Conservation (phyloP, 2,113 vertebrate genomes). For the Centropus bengalensis region DNA sequence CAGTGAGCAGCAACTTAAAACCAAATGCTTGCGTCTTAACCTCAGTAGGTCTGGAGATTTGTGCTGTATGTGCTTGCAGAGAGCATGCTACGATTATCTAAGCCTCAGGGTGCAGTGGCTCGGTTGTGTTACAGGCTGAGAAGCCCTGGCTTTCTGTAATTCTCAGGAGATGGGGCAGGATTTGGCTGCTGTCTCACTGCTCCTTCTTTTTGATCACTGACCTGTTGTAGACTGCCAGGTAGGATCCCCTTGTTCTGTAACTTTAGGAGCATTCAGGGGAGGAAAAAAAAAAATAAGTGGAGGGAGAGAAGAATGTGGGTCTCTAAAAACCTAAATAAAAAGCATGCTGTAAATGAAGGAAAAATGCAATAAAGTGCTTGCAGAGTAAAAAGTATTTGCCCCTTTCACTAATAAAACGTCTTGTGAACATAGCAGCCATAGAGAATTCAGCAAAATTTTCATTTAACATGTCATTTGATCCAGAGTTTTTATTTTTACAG, state of each 20-base stretch:
- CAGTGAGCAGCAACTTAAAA: slow-evolving; percentile 6
- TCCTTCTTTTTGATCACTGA: slow-evolving; percentile 90
- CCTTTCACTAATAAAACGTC: slow-evolving; percentile 40
- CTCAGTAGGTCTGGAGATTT: not conserved
- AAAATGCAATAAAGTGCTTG: slow-evolving; percentile 64
- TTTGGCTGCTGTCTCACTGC: slow-evolving; percentile 75
- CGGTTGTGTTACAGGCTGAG: not conserved
- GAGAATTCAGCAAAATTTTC: slow-evolving; percentile 36
- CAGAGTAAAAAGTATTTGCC: slow-evolving; percentile 37
- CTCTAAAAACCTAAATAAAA: slow-evolving; percentile 77
- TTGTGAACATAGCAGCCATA: slow-evolving; percentile 21
- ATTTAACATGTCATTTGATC: slow-evolving; percentile 58
- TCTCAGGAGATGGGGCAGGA: slow-evolving; percentile 63
- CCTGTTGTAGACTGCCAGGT: slow-evolving; percentile 81
- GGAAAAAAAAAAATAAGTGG: slow-evolving; percentile 15
- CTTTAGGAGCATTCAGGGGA: slow-evolving; percentile 72
- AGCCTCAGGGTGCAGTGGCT: slow-evolving; percentile 39
- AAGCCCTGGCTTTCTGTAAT: slow-evolving; percentile 37
- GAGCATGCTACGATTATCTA: not conserved
- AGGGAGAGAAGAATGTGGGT: slow-evolving; percentile 40
- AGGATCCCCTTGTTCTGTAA: slow-evolving; percentile 77
- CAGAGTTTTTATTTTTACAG: slow-evolving; percentile 55
- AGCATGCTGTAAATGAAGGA: slow-evolving; percentile 50
- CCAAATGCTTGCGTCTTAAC: not conserved
- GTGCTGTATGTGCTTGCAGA: not conserved